Conservation (phyloP, 2,888 invertebrate species). For the Eubasilissa splendida region DNA sequence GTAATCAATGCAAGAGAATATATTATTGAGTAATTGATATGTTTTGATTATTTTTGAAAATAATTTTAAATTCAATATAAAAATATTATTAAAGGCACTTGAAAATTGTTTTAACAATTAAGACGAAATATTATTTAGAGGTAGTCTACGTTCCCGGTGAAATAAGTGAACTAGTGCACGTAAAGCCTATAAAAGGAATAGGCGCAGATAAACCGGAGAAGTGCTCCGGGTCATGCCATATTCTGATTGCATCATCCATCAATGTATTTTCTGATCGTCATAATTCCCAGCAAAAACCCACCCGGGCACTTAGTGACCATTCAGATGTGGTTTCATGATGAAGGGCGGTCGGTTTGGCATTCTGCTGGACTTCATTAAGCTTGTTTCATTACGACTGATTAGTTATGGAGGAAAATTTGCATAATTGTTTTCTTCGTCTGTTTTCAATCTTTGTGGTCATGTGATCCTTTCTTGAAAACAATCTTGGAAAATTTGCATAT, state of each 20-base stretch:
- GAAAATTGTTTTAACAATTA: no score
- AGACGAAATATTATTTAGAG: no score
- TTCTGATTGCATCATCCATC: constrained; percentile 76
- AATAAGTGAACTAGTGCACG: no score
- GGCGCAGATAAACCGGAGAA: constrained; percentile 13
- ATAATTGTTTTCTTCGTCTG: background rate
- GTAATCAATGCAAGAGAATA: no score
- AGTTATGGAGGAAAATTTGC: background rate
- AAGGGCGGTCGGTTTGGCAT: constrained; percentile 12
- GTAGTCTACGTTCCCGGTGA: no score
- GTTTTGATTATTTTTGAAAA: no score
- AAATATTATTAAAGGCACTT: no score
- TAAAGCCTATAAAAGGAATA: no score
- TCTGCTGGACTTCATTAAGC: constrained; percentile 4
- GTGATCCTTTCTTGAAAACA: no score
- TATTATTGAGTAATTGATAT: no score
- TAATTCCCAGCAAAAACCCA: constrained; percentile 47
- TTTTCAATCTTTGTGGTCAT: background rate
- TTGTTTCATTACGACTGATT: background rate
- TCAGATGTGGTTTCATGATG: constrained; percentile 53
- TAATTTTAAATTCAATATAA: no score
- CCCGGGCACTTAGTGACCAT: constrained; percentile 55
- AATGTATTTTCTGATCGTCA: constrained; percentile 65
- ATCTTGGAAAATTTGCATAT: no score
- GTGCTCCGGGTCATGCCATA: constrained; percentile 66